phyloP scores from a whole-genome alignment of 1,140 invertebrate species.

The Achroia grisella region DNA sequence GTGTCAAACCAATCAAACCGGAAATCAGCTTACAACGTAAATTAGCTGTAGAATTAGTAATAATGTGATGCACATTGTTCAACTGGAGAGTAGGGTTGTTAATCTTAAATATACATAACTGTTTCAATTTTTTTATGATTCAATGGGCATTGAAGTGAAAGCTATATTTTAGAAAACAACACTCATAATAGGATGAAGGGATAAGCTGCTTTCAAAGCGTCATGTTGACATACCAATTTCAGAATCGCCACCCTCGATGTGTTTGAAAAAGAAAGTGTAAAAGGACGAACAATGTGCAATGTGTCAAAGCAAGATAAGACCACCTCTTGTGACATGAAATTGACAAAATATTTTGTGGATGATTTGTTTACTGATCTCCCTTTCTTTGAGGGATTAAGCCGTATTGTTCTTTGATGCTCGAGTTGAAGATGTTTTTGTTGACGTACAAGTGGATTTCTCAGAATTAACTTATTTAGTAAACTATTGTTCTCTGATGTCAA shows the following conservation, averaged over 20 bases:
- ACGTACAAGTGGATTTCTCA: conserved; percentile 6
- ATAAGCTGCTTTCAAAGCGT: conserved; percentile 30
- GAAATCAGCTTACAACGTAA: no score
- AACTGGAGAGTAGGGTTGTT: no score
- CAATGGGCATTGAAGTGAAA: conserved; percentile 35
- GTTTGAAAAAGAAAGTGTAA: conserved; percentile 32
- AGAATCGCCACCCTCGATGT: conserved; percentile 27
- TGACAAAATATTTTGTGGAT: conserved; percentile 65
- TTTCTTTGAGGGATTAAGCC: conserved; percentile 24
- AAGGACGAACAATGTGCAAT: conserved; percentile 19
- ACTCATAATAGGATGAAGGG: conserved; percentile 17
- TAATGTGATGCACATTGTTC: no score
- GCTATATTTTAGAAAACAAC: conserved; percentile 35
- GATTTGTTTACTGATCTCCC: conserved; percentile 39
- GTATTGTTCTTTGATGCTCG: conserved; percentile 11
- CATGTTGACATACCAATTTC: conserved; percentile 61
- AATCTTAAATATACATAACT: no score
- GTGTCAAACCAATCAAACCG: no score
- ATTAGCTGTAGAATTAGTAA: no score
- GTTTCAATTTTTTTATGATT: no score
- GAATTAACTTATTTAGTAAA: not conserved
- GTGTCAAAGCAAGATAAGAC: conserved; percentile 20
- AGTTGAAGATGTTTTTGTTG: conserved; percentile 1
- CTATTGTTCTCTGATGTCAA: no score
- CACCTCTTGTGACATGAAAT: conserved; percentile 52